Conservation (phyloP, 2,113 vertebrate genomes). For the Odontesthes bonariensis region DNA sequence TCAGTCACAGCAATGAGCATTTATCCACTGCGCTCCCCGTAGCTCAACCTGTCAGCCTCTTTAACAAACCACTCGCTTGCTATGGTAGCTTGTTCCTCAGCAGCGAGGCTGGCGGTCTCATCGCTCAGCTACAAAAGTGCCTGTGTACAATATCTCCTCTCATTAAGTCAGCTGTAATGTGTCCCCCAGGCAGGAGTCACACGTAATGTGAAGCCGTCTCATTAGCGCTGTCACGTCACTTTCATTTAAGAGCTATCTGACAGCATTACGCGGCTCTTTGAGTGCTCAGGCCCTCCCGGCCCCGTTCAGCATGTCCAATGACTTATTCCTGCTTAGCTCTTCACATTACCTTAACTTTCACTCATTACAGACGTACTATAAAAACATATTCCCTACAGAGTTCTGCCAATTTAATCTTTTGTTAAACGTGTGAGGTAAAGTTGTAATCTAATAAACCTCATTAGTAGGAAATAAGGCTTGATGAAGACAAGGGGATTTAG, state of each 20-base stretch:
- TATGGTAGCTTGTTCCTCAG: conserved; percentile 53
- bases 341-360: conserved; percentile 74
- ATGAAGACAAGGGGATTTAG: conserved; percentile 74
- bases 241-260: conserved; percentile 74
- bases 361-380: conserved; percentile 75
- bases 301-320: conserved; percentile 71
- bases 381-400: conserved; percentile 80
- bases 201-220: conserved; percentile 71
- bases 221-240: conserved; percentile 79
- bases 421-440: conserved; percentile 77
- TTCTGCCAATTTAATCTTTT: conserved; percentile 79
- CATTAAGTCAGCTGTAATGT: conserved; percentile 73
- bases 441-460: conserved; percentile 85
- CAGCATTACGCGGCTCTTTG: conserved; percentile 67
- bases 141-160: conserved; percentile 75
- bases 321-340: conserved; percentile 73
- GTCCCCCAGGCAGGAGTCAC: conserved; percentile 68
- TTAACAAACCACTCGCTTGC: conserved; percentile 59
- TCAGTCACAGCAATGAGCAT: conserved; percentile 28
- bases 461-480: conserved; percentile 76
- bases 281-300: conserved; percentile 62
- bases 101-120: conserved; percentile 51
- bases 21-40: conserved; percentile 22
- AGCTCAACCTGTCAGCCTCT: conserved; percentile 59
- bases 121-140: conserved; percentile 63